phyloP scores from a whole-genome alignment of 2,113 vertebrate genomes.

The Oxyura jamaicensis region DNA sequence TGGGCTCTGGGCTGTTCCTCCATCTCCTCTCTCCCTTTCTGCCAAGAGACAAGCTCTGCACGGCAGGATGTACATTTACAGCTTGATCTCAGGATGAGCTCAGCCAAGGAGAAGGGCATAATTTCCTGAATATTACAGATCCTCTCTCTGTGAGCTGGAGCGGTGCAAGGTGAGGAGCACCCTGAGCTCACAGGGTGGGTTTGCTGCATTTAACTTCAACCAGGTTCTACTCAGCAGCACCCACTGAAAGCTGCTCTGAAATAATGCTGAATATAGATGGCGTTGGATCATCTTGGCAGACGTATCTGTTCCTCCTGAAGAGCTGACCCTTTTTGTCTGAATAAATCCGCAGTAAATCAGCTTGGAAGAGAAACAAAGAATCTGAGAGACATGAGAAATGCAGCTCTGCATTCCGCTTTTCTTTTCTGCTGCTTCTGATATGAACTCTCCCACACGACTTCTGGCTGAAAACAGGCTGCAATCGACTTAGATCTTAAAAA shows the following conservation, averaged over 20 bases:
- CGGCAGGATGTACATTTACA: neutral
- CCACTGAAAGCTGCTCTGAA: neutral
- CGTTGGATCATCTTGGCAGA: neutral
- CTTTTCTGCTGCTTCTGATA: neutral
- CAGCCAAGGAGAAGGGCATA: neutral
- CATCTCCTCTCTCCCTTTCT: slow-evolving; percentile 9
- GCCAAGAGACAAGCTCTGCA: neutral
- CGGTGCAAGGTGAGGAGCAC: neutral
- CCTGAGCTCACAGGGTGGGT: neutral
- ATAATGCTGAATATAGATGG: neutral
- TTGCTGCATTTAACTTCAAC: neutral
- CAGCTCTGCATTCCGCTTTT: neutral
- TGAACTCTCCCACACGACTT: neutral
- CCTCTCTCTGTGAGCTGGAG: neutral
- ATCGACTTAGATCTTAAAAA: neutral
- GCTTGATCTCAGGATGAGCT: neutral
- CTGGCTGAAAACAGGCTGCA: neutral
- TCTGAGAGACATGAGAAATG: neutral
- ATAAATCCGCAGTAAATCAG: neutral
- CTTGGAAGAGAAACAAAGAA: slow-evolving; percentile 33
- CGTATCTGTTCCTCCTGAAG: neutral
- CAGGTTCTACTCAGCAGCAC: neutral
- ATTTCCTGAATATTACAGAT: neutral
- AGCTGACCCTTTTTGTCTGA: neutral
- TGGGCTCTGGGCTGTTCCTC: neutral